Percentiles rank a stretch among this genome's conserved stretches.
phyloP scores from a whole-genome alignment of 2,797 vertebrate species.

The Pelobates cultripes region DNA sequence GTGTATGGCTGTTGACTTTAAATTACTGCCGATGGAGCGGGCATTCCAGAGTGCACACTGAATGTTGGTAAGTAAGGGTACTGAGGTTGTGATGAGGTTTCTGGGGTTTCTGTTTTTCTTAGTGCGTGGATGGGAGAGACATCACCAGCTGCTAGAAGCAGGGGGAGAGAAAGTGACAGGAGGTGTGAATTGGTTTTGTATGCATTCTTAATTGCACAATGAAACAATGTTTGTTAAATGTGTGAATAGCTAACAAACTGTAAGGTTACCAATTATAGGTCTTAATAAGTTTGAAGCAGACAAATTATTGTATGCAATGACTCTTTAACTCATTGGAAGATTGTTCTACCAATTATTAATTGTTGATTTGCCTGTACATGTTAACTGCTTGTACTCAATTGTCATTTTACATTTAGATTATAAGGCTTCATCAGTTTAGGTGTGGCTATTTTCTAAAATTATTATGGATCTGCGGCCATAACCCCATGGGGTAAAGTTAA shows the following conservation, averaged over 20 bases:
- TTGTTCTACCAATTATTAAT: not conserved
- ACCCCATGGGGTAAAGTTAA: conserved; percentile 23
- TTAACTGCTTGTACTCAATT: not conserved
- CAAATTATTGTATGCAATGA: not conserved
- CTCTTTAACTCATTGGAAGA: not conserved
- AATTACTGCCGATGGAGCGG: too few species aligned
- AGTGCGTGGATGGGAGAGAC: too few species aligned
- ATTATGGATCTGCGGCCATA: conserved; percentile 11
- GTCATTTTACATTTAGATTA: conserved; percentile 16
- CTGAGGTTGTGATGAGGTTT: too few species aligned
- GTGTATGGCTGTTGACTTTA: too few species aligned
- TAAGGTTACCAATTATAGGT: not conserved
- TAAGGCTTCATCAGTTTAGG: conserved; percentile 24
- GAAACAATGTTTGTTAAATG: too few species aligned
- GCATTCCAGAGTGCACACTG: too few species aligned
- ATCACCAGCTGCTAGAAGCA: too few species aligned
- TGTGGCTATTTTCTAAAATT: conserved; percentile 17
- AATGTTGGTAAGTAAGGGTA: too few species aligned
- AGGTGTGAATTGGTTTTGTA: too few species aligned
- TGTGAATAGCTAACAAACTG: not conserved
- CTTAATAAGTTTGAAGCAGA: not conserved
- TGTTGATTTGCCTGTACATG: not conserved
- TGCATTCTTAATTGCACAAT: too few species aligned
- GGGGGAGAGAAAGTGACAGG: too few species aligned
- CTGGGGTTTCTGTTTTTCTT: too few species aligned